phyloP scores from a whole-genome alignment of 2,797 vertebrate species.

The Orientallactaga sibirica region DNA sequence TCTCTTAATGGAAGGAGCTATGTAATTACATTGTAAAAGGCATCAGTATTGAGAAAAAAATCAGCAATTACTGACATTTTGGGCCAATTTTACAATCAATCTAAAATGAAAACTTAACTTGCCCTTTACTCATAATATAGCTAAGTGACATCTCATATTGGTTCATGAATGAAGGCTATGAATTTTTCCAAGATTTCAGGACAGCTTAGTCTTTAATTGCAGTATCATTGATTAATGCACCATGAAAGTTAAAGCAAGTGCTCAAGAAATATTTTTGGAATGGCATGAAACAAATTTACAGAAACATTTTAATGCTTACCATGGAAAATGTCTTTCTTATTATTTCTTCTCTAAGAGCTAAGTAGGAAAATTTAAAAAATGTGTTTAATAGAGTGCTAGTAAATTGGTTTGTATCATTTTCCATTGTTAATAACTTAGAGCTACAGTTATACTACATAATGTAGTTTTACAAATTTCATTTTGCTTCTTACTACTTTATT shows the following conservation, averaged over 20 bases:
- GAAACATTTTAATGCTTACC: slow-evolving; percentile 19
- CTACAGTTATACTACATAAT: neutral
- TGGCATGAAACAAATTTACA: slow-evolving; percentile 9
- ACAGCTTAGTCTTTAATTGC: slow-evolving; percentile 7
- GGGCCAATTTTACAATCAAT: neutral
- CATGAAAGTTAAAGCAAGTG: neutral
- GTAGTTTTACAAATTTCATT: neutral
- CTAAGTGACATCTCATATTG: neutral
- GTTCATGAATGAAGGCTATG: neutral
- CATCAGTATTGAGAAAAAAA: neutral
- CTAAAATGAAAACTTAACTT: slow-evolving; percentile 4
- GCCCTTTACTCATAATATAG: neutral
- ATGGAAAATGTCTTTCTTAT: neutral
- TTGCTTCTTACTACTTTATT: slow-evolving; percentile 33
- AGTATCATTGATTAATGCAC: neutral
- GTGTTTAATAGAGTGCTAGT: neutral
- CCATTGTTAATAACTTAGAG: neutral
- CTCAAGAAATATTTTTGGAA: slow-evolving; percentile 25
- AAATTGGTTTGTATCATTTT: neutral
- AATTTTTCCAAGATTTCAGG: neutral
- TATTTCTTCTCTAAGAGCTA: slow-evolving; percentile 16
- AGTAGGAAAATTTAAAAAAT: neutral
- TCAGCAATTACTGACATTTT: neutral
- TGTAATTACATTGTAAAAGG: slow-evolving; percentile 21
- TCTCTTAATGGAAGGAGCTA: slow-evolving; percentile 26